Evolutionary conservation across 1,140 invertebrate species (phyloP).

Genomic region (Drosophila murphyi): DNA sequence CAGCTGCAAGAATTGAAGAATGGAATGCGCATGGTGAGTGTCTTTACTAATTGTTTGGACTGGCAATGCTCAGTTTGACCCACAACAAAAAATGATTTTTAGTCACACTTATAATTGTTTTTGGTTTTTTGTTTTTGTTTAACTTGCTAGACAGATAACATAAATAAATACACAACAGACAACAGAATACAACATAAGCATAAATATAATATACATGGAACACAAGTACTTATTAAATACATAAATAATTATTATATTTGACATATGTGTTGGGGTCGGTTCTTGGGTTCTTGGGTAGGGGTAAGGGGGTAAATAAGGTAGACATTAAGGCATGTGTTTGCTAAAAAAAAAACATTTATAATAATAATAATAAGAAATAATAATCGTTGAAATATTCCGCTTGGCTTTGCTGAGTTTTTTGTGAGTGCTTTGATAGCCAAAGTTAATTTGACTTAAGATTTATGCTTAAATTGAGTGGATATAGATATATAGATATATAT

Average conservation of each 20-base stretch:
- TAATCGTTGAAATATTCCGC: too few species aligned
- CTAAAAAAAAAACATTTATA: too few species aligned
- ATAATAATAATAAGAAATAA: too few species aligned
- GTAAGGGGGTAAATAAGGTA: too few species aligned
- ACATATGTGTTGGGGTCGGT: background rate
- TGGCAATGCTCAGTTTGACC: slow-evolving; percentile 1
- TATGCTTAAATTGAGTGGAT: too few species aligned
- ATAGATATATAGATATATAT: too few species aligned
- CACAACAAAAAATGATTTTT: slow-evolving; percentile 49
- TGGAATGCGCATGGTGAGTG: background rate
- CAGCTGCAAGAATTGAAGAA: slow-evolving; percentile 60
- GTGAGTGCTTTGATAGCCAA: too few species aligned
- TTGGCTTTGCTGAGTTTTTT: too few species aligned
- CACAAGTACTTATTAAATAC: background rate
- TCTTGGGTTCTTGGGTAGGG: background rate
- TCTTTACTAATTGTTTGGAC: background rate
- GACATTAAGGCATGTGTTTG: too few species aligned
- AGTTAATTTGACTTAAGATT: too few species aligned
- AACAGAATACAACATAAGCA: slow-evolving; percentile 38
- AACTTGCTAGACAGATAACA: slow-evolving; percentile 37
- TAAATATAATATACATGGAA: slow-evolving; percentile 15
- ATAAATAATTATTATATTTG: background rate
- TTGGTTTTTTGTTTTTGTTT: background rate
- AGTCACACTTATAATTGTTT: slow-evolving; percentile 54
- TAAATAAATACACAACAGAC: slow-evolving; percentile 47